A percentile compares a stretch with the other conserved stretches of the same genome.
Conservation (phyloP, 1,140 invertebrate genomes). For the Drosophila santomea region DNA sequence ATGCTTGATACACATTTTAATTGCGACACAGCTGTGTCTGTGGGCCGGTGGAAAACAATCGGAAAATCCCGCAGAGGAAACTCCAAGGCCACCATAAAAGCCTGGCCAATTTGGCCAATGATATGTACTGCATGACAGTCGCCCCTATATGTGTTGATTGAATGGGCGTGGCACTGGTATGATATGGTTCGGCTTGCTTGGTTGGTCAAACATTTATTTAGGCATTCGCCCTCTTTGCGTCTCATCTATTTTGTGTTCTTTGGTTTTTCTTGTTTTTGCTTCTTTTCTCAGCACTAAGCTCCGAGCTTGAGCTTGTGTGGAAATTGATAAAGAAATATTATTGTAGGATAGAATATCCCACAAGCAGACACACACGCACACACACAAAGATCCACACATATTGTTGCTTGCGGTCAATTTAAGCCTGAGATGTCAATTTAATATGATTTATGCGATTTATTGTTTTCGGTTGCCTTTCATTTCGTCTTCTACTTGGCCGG, state of each 20-base stretch:
- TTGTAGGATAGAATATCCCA: slow-evolving; percentile 56
- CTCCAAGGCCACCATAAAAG: slow-evolving; percentile 8
- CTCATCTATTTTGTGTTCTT: slow-evolving; percentile 29
- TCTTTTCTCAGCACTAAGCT: slow-evolving; percentile 22
- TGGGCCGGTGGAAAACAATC: slow-evolving; percentile 12
- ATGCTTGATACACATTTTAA: slow-evolving; percentile 69
- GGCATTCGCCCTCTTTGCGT: slow-evolving; percentile 44
- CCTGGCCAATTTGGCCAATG: slow-evolving; percentile 45
- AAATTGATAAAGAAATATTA: slow-evolving; percentile 82
- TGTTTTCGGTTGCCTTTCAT: slow-evolving; percentile 59
- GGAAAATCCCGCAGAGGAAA: slow-evolving; percentile 26
- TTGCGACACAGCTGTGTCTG: slow-evolving; percentile 49
- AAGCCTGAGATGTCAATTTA: slow-evolving; percentile 81
- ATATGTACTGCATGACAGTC: slow-evolving; percentile 23
- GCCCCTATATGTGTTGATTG: slow-evolving; percentile 48
- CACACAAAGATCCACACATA: slow-evolving; percentile 15
- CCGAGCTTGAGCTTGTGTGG: slow-evolving; percentile 49
- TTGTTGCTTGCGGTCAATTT: slow-evolving; percentile 73
- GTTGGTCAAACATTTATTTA: slow-evolving; percentile 67
- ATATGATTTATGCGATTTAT: slow-evolving; percentile 83
- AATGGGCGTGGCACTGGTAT: slow-evolving; percentile 34
- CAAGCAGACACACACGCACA: not conserved
- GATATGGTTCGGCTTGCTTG: slow-evolving; percentile 16
- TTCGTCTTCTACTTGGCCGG: not conserved
- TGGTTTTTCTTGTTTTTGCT: slow-evolving; percentile 38